Conservation (phyloP, 2,888 invertebrate species). For the Heliconius ismenius region DNA sequence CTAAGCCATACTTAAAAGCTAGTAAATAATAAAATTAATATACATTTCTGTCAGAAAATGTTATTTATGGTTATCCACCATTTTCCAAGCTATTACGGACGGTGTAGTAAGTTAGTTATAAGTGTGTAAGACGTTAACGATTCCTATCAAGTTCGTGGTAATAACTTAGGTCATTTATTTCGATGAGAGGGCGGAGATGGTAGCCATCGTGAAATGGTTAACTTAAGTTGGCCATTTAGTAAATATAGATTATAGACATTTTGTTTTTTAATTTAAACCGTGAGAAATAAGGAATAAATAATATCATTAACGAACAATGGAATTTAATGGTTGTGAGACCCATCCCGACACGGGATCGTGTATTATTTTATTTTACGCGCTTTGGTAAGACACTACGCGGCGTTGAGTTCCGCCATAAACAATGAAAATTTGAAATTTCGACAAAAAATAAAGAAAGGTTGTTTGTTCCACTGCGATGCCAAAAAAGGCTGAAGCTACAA, state of each 20-base stretch:
- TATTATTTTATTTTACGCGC: too few relatives aligned
- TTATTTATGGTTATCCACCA: background rate
- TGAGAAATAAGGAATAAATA: background rate
- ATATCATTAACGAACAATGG: background rate
- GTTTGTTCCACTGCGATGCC: too few relatives aligned
- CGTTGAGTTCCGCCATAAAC: background rate
- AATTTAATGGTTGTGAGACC: too few relatives aligned
- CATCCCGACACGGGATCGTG: too few relatives aligned
- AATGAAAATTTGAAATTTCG: background rate
- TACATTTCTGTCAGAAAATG: slow-evolving; percentile 6
- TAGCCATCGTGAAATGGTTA: slow-evolving; percentile 31
- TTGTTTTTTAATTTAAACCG: background rate
- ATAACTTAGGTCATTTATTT: slow-evolving; percentile 37
- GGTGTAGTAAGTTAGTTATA: slow-evolving; percentile 31
- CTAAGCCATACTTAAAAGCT: background rate
- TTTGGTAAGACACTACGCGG: too few relatives aligned
- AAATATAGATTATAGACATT: background rate
- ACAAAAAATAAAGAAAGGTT: background rate
- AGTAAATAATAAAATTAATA: background rate
- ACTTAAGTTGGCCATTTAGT: background rate
- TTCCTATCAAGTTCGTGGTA: slow-evolving; percentile 36
- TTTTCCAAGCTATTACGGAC: slow-evolving; percentile 25
- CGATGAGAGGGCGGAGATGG: slow-evolving; percentile 32
- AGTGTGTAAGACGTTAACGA: slow-evolving; percentile 35
- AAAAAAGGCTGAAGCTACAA: background rate